phyloP scores from a whole-genome alignment of 2,797 vertebrate genomes.

The Anas georgica region DNA sequence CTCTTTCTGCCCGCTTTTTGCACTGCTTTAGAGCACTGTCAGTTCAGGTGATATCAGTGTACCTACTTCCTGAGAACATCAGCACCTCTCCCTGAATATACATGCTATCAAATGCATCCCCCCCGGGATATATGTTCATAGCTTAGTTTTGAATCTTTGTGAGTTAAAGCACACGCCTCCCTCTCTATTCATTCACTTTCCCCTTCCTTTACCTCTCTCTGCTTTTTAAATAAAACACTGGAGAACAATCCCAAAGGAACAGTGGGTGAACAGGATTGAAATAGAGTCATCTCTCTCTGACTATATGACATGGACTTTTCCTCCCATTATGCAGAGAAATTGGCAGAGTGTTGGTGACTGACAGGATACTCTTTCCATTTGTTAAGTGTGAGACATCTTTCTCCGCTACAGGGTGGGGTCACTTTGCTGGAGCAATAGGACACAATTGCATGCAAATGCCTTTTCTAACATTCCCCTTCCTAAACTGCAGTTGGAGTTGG shows the following conservation, averaged over 20 bases:
- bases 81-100: background rate
- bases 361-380: constrained; percentile 25
- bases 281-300: constrained; percentile 9
- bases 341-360: background rate
- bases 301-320: background rate
- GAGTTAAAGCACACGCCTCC: constrained; percentile 26
- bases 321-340: background rate
- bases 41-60: constrained; percentile 33
- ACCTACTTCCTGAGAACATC: constrained; percentile 18
- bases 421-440: constrained; percentile 9
- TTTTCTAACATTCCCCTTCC: constrained; percentile 24
- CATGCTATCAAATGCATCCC: background rate
- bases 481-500: constrained; percentile 40
- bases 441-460: constrained; percentile 1
- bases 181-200: background rate
- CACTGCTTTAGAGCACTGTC: constrained; percentile 10
- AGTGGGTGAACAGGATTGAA: background rate
- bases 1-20: background rate
- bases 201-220: background rate
- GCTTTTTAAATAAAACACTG: constrained; percentile 37
- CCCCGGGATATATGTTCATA: background rate
- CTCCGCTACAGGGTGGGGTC: constrained; percentile 20
- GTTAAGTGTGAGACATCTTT: constrained; percentile 44
- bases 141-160: constrained; percentile 36
- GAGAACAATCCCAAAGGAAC: constrained; percentile 36